phyloP scores from a whole-genome alignment of 2,797 vertebrate genomes.

The Meda fulgida region DNA sequence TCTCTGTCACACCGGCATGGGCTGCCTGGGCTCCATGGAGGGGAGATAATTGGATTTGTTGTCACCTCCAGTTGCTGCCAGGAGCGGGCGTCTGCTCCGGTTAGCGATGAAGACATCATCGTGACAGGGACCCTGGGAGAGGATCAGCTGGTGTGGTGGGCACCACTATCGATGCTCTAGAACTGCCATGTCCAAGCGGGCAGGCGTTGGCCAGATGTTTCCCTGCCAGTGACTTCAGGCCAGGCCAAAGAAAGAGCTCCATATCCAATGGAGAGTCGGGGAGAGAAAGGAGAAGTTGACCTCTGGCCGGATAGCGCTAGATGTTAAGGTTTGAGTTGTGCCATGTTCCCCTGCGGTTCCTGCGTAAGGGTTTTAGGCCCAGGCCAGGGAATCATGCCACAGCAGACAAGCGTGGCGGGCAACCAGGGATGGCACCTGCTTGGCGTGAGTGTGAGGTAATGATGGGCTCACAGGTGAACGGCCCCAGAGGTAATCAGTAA shows the following conservation, averaged over 20 bases:
- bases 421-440: constrained; percentile 61
- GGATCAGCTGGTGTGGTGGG: constrained; percentile 97
- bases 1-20: constrained; percentile 75
- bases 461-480: constrained; percentile 63
- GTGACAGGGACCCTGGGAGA: constrained; percentile 94
- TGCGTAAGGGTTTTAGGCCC: constrained; percentile 26
- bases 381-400: constrained; percentile 45
- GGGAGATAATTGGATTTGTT: constrained; percentile 99
- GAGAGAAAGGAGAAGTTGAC: constrained; percentile 46
- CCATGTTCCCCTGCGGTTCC: constrained; percentile 6
- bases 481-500: constrained; percentile 64
- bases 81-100: constrained; percentile 95
- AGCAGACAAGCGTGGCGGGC: constrained; percentile 49
- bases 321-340: constrained; percentile 11
- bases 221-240: constrained; percentile 65
- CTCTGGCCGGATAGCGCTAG: constrained; percentile 51
- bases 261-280: constrained; percentile 13
- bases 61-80: constrained; percentile 98
- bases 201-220: constrained; percentile 94
- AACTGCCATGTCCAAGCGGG: constrained; percentile 86
- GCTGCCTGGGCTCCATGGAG: constrained; percentile 86
- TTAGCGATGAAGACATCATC: constrained; percentile 99
- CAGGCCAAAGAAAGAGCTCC: constrained; percentile 45
- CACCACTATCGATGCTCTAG: constrained; percentile 93
- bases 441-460: constrained; percentile 57